Base-by-base conservation (phyloP, 2,888 invertebrate species). In the Anaspis maculata region DNA sequence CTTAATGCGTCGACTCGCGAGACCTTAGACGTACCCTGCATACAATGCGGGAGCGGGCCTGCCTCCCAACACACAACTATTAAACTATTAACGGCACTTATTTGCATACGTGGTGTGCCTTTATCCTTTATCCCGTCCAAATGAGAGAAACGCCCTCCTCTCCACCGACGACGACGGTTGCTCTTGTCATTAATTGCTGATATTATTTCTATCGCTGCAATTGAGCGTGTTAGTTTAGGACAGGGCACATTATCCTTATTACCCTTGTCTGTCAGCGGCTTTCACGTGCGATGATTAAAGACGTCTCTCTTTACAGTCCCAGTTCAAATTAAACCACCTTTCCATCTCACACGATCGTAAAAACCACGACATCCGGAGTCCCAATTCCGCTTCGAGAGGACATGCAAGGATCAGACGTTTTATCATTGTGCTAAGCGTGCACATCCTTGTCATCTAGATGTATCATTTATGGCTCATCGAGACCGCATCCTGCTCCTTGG, bases 81-180 rank as follows among this genome's bases (percentile, higher is more conserved):
- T 53, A 56, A 56, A 56, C 56, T 55, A 55, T 58, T 55, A 56
- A 52, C 46, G 47, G 47, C 40, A 44, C 49, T 51, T 54, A 55
- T 54, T 53, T 51, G 49, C 53, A 51, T 52, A 52, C 51, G 45
- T 45, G n/a, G n/a, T n/a, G 48, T 30, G 34, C 34, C 32, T 35
- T 34, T 39, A 39, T 31, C 30, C 16, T 21, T 27, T 26, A 34
- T 26, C 34, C 23, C 32, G 26, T 14, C 27, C n/a, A n/a, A n/a
- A n/a, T n/a, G n/a, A n/a, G n/a, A n/a, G n/a, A n/a, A n/a, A n/a
- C n/a, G 9, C 9, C 5, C 19, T 5, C 19, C 19, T 5, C 19
- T 19, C 22, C n/a, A 12, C 13, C 3, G n/a, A n/a, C n/a, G n/a
- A n/a, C n/a, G n/a, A 14, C 7, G 15, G 31, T 28, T 27, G 27